phyloP scores from a whole-genome alignment of 2,888 invertebrate genomes.

The Epirrhoe alternata region DNA sequence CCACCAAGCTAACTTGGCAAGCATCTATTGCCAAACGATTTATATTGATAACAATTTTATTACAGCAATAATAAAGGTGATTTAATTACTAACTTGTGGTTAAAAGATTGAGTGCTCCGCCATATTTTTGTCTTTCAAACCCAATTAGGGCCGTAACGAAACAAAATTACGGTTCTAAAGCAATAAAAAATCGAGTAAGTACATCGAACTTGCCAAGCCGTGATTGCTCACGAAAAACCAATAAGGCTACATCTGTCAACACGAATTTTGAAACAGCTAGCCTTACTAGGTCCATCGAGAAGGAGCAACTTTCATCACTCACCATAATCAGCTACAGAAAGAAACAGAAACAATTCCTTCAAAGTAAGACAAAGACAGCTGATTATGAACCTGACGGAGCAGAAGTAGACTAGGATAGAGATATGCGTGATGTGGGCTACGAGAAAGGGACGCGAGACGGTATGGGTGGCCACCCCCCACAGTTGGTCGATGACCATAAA shows the following conservation, averaged over 20 bases:
- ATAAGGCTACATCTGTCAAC: constrained; percentile 65
- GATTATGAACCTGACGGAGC: constrained; percentile 59
- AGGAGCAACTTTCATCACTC: constrained; percentile 76
- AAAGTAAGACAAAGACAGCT: constrained; percentile 60
- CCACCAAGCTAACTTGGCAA: too few species aligned
- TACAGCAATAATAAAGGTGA: constrained; percentile 31
- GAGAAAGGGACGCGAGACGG: constrained; percentile 60
- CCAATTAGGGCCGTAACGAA: constrained; percentile 33
- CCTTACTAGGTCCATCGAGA: constrained; percentile 51
- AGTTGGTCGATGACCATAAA: constrained; percentile 85
- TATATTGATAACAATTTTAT: constrained; percentile 27
- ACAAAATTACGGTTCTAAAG: constrained; percentile 27
- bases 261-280: constrained; percentile 44
- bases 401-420: constrained; percentile 66
- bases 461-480: constrained; percentile 86
- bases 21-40: constrained; percentile 9
- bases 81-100: constrained; percentile 37
- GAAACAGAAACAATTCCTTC: constrained; percentile 45
- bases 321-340: constrained; percentile 66
- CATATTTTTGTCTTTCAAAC: constrained; percentile 33
- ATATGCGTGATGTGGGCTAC: constrained; percentile 50
- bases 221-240: constrained; percentile 41
- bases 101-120: constrained; percentile 34
- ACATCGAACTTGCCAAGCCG: constrained; percentile 18
- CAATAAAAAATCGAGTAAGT: constrained; percentile 28